phyloP scores from a whole-genome alignment of 2,888 invertebrate genomes.

The Coenonympha arcania region DNA sequence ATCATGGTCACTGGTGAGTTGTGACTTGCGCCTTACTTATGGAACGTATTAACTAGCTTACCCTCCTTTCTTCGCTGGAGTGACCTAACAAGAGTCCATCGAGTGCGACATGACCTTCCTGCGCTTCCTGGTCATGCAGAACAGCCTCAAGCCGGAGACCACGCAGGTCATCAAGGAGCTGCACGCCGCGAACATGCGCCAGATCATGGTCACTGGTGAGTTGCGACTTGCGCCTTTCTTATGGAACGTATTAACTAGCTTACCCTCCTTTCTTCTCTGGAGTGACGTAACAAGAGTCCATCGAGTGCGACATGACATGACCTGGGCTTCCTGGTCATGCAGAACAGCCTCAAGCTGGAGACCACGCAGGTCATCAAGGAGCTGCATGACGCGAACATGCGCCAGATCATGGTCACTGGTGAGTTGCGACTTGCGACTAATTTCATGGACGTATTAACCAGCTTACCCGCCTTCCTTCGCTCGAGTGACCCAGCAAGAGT shows the following conservation, averaged over 20 bases:
- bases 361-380: conserved; percentile 82
- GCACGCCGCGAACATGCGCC: conserved; percentile 82
- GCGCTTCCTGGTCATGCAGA: conserved; percentile 87
- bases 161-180: conserved; percentile 81
- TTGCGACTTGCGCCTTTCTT: too few relatives aligned
- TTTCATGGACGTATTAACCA: too few relatives aligned
- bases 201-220: conserved; percentile 91
- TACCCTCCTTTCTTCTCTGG: too few relatives aligned
- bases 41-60: too few relatives aligned
- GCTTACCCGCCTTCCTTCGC: too few relatives aligned
- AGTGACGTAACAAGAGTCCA: conserved; percentile 71
- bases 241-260: too few relatives aligned
- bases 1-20: conserved; percentile 90
- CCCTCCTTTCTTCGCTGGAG: too few relatives aligned
- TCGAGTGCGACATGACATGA: conserved; percentile 82
- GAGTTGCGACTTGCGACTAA: conserved; percentile 33
- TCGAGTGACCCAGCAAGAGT: too few relatives aligned
- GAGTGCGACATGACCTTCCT: conserved; percentile 81
- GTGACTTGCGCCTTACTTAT: too few relatives aligned
- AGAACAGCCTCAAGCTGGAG: conserved; percentile 88
- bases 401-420: conserved; percentile 93
- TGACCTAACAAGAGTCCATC: conserved; percentile 74
- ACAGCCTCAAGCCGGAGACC: conserved; percentile 87
- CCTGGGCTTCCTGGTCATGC: conserved; percentile 84
- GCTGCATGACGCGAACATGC: conserved; percentile 82